Base-by-base conservation (phyloP, 2,888 invertebrate species). In the Amphipoea lucens region DNA sequence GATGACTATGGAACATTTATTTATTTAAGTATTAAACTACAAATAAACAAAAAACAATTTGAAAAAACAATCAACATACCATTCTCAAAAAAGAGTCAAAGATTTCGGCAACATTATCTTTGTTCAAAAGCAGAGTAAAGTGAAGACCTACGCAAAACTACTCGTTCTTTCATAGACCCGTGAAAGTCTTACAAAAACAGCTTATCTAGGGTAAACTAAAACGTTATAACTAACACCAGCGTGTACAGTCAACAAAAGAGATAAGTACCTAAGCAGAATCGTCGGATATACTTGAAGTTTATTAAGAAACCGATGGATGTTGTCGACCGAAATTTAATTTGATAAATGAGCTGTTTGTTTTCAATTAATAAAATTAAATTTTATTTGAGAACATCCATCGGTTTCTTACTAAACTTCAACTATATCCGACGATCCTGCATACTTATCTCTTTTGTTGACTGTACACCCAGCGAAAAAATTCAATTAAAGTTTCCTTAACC, bases 401-500 rank as follows among this genome's bases (percentile, higher is more conserved):
- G 29, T 29, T 29, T 29, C 29, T 29, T 29, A 29, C 29, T 29
- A 29, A 29, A 29, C 29, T 29, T 29, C 29, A 29, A 29, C 29
- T 29, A 29, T 29, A 29, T 29, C 29, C 29, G 29, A 29, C 29
- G 29, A 29, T 29, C 29, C 29, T 29, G 29, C 29, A 29, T 29
- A 29, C 29, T 29, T 29, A 29, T 29, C 29, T 29, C 29, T 29
- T 29, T 29, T 29, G 29, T 29, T 29, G 29, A 29, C 29, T 29
- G 29, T 51, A 67, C 70, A 68, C 73, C 29, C 23, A 60, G 78
- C 29, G 51, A 77, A 83, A 85, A 87, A 81, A 87, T 72, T 85
- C 62, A 77, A 81, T 87, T 87, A 83, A 85, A 85, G 67, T 81
- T 85, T 76, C n/a, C 62, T 69, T 63, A 67, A 66, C 42, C 62